Base-by-base conservation (phyloP, 2,113 vertebrate genomes). In the Vanacampus margaritifer region DNA sequence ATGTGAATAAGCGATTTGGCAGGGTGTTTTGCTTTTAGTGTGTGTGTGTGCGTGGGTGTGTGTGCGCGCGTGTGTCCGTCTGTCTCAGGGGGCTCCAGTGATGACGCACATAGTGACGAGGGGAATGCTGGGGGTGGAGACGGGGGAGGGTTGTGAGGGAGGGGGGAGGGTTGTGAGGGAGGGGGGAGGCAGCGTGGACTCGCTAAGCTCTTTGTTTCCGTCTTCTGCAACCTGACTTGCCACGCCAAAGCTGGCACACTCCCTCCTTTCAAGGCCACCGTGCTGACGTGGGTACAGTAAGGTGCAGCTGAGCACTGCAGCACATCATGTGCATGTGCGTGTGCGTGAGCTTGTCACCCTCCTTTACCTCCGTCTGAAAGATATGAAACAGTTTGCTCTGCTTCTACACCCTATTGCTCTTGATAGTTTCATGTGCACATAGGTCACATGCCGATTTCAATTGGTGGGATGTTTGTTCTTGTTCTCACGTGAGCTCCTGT, bases 101-200 rank as follows among this genome's bases (percentile, higher is more conserved):
- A 89, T 90, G 89, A 88, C 89, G 87, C 89, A 89, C 87, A 66
- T 84, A 23, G 85, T 87, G 88, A 88, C 84, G 88, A 79, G 72
- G 81, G 85, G 84, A 86, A 83, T 81, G 86, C 73, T 80, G 78
- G 73, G 77, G 79, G 76, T 62, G 79, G 77, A 80, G 79, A 79
- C 54, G 24, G 67, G 50, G 71, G 65, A 69, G 63, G 46, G 67
- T 36, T 51, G 64, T 16, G 66, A 81, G 59, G 72, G 67, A 68
- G 69, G 65, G 28, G 28, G 28, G n/a, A n/a, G n/a, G n/a, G n/a
- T n/a, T 39, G 9, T 3, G 37, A 11, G 8, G 46, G 19, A 19
- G 8, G 7, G 74, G 69, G 61, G 74, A 50, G 80, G 76, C 9
- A 63, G 79, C 76, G 84, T 68, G 26, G 53, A 82, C 73, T 83